Evolutionary conservation across 2,113 vertebrate species (phyloP), one percentile per base, ranked within the genome.

Genomic region (Papio anubis): DNA sequence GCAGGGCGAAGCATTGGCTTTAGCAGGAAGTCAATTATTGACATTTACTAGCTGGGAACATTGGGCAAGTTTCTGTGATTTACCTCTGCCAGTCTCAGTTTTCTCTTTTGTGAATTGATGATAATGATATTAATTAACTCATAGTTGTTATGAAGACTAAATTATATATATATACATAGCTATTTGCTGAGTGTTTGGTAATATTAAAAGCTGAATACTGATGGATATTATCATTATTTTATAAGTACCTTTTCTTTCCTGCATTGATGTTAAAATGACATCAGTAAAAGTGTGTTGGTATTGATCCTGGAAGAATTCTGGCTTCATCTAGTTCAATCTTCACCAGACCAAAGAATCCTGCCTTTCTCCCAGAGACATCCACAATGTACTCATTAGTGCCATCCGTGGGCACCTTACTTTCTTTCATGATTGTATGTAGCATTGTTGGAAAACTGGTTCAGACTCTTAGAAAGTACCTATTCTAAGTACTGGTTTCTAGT

Each of bases 371-470:
- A 61, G 27, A 73, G 23, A 76, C 43, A 68, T 3, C 7, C 13
- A 30, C 8, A 0, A 14, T 1, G 35, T 1, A 0, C 16, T 43
- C 48, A 5, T 30, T 68, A 30, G 25, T n/a, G 48, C 6, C 5
- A 23, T 4, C 13, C 10, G 9, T 1, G 11, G 61, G 18, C 8
- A n/a, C 21, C 2, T 79, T 43, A 40, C 8, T 88, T 8, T 72
- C n/a, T 81, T 25, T 38, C 1, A 1, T 12, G 45, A 35, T 32
- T 64, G 20, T 8, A 40, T 1, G 0, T 17, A 52, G 50, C 43
- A 45, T 40, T 50, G 5, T 72, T 8, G 27, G n/a, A 73, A 96
- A 93, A 76, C 4, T 25, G 61, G 40, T n/a, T 79, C n/a, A 20
- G 57, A n/a, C 12, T 57, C n/a, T 40, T 38, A 82, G 75, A 66